Conservation (phyloP, 2,113 vertebrate species). For the Scomber scombrus region DNA sequence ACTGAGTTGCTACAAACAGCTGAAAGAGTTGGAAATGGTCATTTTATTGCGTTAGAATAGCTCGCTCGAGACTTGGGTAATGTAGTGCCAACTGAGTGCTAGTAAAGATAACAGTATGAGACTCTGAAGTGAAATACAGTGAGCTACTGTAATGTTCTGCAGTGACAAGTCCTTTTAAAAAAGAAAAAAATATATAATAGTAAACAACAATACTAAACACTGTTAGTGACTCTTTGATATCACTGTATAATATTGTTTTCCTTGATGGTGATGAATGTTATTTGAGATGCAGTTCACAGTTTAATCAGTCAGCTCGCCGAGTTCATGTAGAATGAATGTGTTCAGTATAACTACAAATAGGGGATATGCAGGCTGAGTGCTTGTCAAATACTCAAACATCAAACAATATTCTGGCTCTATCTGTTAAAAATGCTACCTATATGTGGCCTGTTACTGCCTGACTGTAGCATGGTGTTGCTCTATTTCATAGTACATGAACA, state of each 20-base stretch:
- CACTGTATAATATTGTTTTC: slow-evolving; percentile 1
- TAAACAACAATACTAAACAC: slow-evolving; percentile 44
- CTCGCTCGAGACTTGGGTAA: slow-evolving; percentile 84
- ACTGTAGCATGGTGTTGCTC: slow-evolving; percentile 67
- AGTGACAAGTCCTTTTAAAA: slow-evolving; percentile 41
- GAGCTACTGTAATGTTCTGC: slow-evolving; percentile 50
- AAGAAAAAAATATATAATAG: neutral
- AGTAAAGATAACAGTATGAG: slow-evolving; percentile 75
- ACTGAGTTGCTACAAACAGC: slow-evolving; percentile 84
- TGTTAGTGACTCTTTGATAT: slow-evolving; percentile 57
- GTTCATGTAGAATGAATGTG: slow-evolving; percentile 45
- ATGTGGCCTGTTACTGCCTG: slow-evolving; percentile 72
- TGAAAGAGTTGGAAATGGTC: slow-evolving; percentile 85
- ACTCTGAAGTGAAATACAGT: slow-evolving; percentile 68
- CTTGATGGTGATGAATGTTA: slow-evolving; percentile 37
- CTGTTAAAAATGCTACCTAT: slow-evolving; percentile 61
- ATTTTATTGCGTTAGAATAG: slow-evolving; percentile 84
- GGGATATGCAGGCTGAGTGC: slow-evolving; percentile 35
- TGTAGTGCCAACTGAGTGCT: slow-evolving; percentile 81
- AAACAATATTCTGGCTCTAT: slow-evolving; percentile 34
- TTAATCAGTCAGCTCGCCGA: slow-evolving; percentile 64
- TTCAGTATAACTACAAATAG: slow-evolving; percentile 45
- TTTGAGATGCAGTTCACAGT: slow-evolving; percentile 56
- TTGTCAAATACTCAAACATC: slow-evolving; percentile 73
- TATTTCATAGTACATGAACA: slow-evolving; percentile 83